A percentile compares a stretch with the other conserved stretches of the same genome.
Conservation (phyloP, 2,797 vertebrate genomes). For the Neopelma chrysocephalum region DNA sequence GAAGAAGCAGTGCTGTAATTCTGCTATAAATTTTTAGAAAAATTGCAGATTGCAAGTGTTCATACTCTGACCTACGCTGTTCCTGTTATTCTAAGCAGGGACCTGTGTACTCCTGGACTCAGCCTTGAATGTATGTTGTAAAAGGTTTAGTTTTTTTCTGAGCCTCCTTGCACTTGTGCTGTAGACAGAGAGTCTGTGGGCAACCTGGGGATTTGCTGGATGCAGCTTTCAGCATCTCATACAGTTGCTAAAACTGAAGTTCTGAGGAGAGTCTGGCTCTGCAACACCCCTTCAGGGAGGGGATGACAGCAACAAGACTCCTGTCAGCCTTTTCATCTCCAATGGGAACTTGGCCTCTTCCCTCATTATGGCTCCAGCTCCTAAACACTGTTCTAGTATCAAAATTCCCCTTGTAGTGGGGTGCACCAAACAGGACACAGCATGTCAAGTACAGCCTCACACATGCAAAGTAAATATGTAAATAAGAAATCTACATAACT, state of each 20-base stretch:
- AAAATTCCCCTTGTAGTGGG: neutral
- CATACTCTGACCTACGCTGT: neutral
- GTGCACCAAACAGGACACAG: neutral
- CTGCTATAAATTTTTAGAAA: neutral
- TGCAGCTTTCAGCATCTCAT: neutral
- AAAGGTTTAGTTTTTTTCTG: neutral
- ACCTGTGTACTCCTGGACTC: neutral
- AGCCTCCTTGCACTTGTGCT: neutral
- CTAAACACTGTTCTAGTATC: neutral
- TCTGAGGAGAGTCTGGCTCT: neutral
- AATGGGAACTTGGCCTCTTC: neutral
- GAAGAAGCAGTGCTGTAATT: neutral
- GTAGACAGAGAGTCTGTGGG: neutral
- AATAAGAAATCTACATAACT: neutral
- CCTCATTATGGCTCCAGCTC: neutral
- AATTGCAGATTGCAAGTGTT: neutral
- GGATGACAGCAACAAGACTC: neutral
- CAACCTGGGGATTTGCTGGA: neutral
- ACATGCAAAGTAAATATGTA: neutral
- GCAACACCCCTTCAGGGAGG: neutral
- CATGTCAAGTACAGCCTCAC: neutral
- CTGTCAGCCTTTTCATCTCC: neutral
- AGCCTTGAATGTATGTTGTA: neutral
- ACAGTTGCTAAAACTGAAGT: neutral
- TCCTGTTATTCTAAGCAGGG: neutral